phyloP scores from a whole-genome alignment of 2,797 vertebrate genomes.

The Sparidentex hasta region DNA sequence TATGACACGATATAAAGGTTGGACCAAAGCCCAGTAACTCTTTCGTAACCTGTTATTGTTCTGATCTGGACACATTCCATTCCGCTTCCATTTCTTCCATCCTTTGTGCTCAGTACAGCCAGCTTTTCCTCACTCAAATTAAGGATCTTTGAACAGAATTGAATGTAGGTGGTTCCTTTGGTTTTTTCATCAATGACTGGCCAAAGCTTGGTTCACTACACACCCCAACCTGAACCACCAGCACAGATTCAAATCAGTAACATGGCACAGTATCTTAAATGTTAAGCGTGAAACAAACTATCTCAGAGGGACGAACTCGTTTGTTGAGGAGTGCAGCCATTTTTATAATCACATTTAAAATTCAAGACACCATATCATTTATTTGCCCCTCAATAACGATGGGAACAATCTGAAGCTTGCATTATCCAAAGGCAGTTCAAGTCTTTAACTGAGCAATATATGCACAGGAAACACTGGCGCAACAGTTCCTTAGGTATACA shows the following conservation, averaged over 20 bases:
- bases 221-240: background rate
- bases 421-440: background rate
- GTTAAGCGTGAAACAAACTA: background rate
- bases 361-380: background rate
- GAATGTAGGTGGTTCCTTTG: no score
- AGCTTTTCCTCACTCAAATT: no score
- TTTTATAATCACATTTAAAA: slow-evolving; percentile 1
- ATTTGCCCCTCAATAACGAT: background rate
- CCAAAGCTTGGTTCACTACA: no score
- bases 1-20: no score
- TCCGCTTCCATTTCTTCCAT: no score
- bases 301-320: background rate
- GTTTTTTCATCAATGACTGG: no score
- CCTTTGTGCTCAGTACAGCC: no score
- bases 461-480: background rate
- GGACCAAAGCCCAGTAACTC: no score
- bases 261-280: background rate
- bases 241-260: background rate
- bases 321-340: background rate
- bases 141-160: no score
- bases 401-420: background rate
- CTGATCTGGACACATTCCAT: no score
- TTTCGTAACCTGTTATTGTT: no score
- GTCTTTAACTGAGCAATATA: background rate
- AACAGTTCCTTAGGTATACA: background rate